Conservation (phyloP, 2,888 invertebrate species). For the Orgyia antiqua region DNA sequence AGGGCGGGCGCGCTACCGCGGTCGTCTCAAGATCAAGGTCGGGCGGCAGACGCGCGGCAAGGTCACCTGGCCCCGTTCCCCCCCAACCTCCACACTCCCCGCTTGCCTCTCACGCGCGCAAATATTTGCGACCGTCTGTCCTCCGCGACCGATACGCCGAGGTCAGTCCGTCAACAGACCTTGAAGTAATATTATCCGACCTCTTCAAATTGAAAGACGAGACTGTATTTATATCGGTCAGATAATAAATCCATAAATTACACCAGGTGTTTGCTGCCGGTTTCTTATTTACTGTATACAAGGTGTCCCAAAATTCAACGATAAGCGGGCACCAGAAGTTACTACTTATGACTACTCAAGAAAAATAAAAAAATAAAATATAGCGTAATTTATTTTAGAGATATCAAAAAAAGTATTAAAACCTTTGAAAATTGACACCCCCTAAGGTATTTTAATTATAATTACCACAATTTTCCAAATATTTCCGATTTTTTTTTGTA, state of each 20-base stretch:
- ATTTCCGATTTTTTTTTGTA: too few species aligned
- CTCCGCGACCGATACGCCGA: slow-evolving; percentile 77
- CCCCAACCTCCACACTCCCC: slow-evolving; percentile 10
- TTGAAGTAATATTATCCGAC: slow-evolving; percentile 71
- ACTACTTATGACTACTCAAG: too few species aligned
- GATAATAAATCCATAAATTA: slow-evolving; percentile 23
- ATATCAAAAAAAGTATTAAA: too few species aligned
- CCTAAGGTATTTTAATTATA: too few species aligned
- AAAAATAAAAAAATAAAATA: too few species aligned
- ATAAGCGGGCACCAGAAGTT: too few species aligned
- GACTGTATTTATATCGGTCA: slow-evolving; percentile 52
- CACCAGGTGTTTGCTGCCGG: slow-evolving; percentile 9
- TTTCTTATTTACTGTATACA: too few species aligned
- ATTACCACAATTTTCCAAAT: too few species aligned
- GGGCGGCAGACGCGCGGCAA: slow-evolving; percentile 69
- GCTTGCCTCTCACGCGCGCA: slow-evolving; percentile 56
- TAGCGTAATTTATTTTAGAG: too few species aligned
- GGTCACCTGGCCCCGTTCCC: slow-evolving; percentile 49
- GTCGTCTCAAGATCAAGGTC: slow-evolving; percentile 79
- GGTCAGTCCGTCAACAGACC: slow-evolving; percentile 72
- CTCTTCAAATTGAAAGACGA: slow-evolving; percentile 63
- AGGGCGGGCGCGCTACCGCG: slow-evolving; percentile 48
- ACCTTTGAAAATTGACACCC: too few species aligned
- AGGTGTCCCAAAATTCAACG: too few species aligned
- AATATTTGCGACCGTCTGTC: slow-evolving; percentile 76